Conservation (phyloP, 2,113 vertebrate genomes). For the Zosterops pallidus region DNA sequence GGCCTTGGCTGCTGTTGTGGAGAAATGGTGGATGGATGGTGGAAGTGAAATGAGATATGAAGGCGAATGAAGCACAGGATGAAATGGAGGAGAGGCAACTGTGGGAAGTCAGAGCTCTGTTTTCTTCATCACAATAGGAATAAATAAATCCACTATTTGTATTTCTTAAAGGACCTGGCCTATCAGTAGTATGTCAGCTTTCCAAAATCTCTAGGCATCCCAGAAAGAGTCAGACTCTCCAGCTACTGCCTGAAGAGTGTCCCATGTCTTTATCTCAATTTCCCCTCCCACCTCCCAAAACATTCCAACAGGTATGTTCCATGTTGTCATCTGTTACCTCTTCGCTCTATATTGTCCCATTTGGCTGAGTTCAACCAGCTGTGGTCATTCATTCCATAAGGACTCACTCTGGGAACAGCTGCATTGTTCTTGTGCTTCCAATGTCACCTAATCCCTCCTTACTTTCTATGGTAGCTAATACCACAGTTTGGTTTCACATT, state of each 20-base stretch:
- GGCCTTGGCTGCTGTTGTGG: background rate
- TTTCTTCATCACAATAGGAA: background rate
- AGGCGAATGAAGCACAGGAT: background rate
- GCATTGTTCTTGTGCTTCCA: background rate
- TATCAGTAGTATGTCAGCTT: background rate
- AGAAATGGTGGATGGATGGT: background rate
- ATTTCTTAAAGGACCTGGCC: background rate
- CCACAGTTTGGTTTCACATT: background rate
- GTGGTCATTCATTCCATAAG: background rate
- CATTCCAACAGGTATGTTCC: background rate
- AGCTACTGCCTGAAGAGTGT: background rate
- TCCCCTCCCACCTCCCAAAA: accelerated
- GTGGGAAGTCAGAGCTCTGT: background rate
- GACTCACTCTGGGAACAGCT: background rate
- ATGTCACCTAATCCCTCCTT: background rate
- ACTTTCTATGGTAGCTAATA: background rate
- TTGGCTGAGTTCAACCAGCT: background rate
- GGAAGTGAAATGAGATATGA: background rate
- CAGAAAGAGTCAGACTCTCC: background rate
- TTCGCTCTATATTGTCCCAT: background rate
- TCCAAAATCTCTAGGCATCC: background rate
- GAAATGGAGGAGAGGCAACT: background rate
- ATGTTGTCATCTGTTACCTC: background rate
- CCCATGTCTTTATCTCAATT: background rate
- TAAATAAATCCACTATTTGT: background rate